Percentiles rank a stretch among this genome's conserved stretches.
Conservation (phyloP, 2,888 invertebrate species). For the Myathropa florea region DNA sequence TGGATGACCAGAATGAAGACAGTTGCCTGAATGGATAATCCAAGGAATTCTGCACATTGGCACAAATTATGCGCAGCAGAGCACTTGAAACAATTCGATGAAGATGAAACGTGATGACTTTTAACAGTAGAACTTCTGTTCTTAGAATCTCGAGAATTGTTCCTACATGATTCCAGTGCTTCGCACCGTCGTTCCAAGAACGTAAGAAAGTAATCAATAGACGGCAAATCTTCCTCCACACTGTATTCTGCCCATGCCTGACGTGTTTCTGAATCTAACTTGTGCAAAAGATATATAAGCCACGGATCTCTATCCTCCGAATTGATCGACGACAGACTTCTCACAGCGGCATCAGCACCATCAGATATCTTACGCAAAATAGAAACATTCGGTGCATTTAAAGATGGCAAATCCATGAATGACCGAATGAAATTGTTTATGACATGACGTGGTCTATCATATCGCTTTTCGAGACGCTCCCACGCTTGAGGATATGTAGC, state of each 20-base stretch:
- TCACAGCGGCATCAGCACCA: constrained; percentile 34
- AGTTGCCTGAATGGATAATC: background rate
- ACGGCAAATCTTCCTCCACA: constrained; percentile 3
- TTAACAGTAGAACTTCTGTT: background rate
- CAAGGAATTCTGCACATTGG: constrained; percentile 17
- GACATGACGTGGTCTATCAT: constrained; percentile 8
- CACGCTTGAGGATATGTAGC: constrained; percentile 11
- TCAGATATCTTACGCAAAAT: constrained; percentile 41
- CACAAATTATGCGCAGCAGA: too few relatives aligned
- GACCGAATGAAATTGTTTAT: background rate
- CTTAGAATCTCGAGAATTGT: background rate
- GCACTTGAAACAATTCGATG: too few relatives aligned
- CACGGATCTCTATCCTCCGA: constrained; percentile 30
- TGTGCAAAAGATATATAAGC: constrained; percentile 37
- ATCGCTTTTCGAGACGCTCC: constrained; percentile 6
- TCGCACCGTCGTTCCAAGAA: constrained; percentile 51
- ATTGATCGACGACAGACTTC: constrained; percentile 16
- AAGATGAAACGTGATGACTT: too few relatives aligned
- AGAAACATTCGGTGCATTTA: background rate
- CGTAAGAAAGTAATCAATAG: constrained; percentile 23
- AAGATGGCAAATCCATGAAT: constrained; percentile 8
- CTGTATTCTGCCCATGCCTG: constrained; percentile 25
- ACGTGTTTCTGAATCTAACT: constrained; percentile 29
- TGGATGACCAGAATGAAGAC: too few relatives aligned
- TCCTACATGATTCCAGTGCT: constrained; percentile 27